Percentiles rank a stretch among this genome's conserved stretches.
phyloP scores from a whole-genome alignment of 2,888 invertebrate genomes.

The Agrotis segetum region DNA sequence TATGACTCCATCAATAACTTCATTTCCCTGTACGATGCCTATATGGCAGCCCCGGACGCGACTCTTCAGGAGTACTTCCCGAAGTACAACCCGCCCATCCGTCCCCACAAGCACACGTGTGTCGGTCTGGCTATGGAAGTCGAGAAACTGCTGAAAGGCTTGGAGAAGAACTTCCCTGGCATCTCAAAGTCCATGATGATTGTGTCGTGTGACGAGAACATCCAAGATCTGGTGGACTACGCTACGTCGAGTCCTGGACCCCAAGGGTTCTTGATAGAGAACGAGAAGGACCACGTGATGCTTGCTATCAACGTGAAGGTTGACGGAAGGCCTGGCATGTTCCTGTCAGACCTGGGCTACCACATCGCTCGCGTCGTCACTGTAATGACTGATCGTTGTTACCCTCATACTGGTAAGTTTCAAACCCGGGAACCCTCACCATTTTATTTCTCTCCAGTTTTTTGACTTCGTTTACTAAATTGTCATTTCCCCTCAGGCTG shows the following conservation, averaged over 20 bases:
- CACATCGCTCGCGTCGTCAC: conserved; percentile 97
- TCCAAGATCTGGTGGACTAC: conserved; percentile 92
- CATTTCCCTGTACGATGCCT: conserved; percentile 92
- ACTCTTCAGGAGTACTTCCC: conserved; percentile 94
- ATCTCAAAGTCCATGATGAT: conserved; percentile 93
- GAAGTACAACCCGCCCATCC: conserved; percentile 96
- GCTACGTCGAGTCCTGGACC: conserved; percentile 92
- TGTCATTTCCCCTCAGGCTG: conserved; percentile 90
- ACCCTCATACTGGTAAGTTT: conserved; percentile 96
- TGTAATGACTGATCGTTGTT: conserved; percentile 96
- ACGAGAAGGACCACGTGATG: conserved; percentile 97
- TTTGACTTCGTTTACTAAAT: background rate
- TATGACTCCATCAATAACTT: conserved; percentile 98
- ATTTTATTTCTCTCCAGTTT: background rate
- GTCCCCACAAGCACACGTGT: conserved; percentile 96
- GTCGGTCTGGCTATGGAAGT: conserved; percentile 97
- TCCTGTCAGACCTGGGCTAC: conserved; percentile 97
- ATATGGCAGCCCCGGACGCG: conserved; percentile 92
- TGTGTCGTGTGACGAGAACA: conserved; percentile 97
- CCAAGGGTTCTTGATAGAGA: conserved; percentile 91
- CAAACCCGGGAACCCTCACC: background rate
- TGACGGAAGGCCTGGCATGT: conserved; percentile 93
- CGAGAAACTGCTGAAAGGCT: conserved; percentile 92
- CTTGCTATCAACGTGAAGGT: conserved; percentile 95
- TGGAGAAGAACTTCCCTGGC: conserved; percentile 92